Evolutionary conservation across 2,113 vertebrate species (phyloP).

Genomic region (Ursus arctos): DNA sequence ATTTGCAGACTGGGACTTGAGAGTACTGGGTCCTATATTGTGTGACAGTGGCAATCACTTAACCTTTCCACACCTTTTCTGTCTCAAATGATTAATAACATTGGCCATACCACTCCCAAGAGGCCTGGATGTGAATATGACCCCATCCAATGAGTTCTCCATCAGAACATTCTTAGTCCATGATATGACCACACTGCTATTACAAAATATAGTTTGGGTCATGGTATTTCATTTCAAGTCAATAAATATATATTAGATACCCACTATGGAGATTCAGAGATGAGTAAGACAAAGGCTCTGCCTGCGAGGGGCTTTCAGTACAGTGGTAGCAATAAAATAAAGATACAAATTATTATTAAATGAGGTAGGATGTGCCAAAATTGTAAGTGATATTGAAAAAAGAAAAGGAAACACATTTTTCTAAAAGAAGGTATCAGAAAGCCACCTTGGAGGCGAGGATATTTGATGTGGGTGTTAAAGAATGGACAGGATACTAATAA

Average conservation of each 20-base stretch:
- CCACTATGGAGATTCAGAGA: neutral
- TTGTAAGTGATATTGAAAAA: neutral
- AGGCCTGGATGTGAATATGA: neutral
- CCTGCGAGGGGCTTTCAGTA: neutral
- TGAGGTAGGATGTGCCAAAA: neutral
- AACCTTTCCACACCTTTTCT: conserved; percentile 44
- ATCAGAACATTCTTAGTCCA: neutral
- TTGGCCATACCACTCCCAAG: neutral
- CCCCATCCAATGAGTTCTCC: conserved; percentile 43
- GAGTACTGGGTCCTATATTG: neutral
- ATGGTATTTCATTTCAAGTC: conserved; percentile 17
- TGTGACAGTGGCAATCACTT: conserved; percentile 56
- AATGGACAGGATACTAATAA: neutral
- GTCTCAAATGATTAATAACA: conserved; percentile 6
- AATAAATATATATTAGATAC: neutral
- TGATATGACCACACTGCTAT: neutral
- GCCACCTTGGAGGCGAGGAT: neutral
- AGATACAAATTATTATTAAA: neutral
- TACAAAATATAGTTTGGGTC: neutral
- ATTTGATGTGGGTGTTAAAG: neutral
- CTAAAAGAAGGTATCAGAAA: conserved; percentile 1
- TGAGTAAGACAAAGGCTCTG: neutral
- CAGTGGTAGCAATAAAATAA: neutral
- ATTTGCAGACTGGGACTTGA: conserved; percentile 35
- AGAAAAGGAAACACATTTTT: neutral